A percentile compares a stretch with the other conserved stretches of the same genome.
Evolutionary conservation across 2,888 invertebrate species (phyloP).

Genomic region (Leucoma salicis): DNA sequence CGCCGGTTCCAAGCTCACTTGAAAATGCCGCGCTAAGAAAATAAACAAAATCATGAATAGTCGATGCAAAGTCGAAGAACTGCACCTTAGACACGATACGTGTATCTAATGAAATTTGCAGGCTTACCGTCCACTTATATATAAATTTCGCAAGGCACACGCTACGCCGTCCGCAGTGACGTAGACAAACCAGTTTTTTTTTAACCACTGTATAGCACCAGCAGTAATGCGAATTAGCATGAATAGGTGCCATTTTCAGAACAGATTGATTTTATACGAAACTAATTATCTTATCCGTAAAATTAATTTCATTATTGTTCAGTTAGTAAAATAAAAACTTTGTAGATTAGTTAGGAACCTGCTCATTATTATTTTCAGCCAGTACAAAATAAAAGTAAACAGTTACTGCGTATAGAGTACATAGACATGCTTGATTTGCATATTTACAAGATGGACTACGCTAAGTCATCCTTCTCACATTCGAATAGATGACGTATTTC

Average conservation of each 20-base stretch:
- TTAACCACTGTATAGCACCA: conserved; percentile 2
- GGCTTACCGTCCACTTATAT: conserved; percentile 33
- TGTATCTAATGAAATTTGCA: conserved; percentile 32
- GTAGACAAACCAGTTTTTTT: conserved; percentile 30
- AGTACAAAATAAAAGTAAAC: too few relatives aligned
- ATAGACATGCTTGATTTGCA: too few relatives aligned
- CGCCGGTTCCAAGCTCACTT: conserved; percentile 10
- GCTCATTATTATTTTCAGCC: too few relatives aligned
- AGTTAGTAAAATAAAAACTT: too few relatives aligned
- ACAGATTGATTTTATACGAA: not conserved
- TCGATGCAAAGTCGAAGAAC: conserved; percentile 20
- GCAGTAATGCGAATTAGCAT: not conserved
- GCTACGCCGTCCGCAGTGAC: conserved; percentile 15
- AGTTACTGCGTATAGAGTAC: too few relatives aligned
- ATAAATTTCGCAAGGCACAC: conserved; percentile 40
- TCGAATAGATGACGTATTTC: too few relatives aligned
- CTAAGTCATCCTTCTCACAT: too few relatives aligned
- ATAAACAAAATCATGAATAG: conserved; percentile 19
- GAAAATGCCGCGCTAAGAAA: conserved; percentile 26
- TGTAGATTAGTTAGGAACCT: not conserved
- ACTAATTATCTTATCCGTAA: too few relatives aligned
- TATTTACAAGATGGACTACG: too few relatives aligned
- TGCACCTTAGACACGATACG: conserved; percentile 19
- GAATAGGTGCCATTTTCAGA: not conserved
- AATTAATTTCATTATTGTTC: too few relatives aligned